Percentiles rank a stretch among this genome's conserved stretches.
phyloP scores from a whole-genome alignment of 2,888 invertebrate genomes.

The Dioctria linearis region DNA sequence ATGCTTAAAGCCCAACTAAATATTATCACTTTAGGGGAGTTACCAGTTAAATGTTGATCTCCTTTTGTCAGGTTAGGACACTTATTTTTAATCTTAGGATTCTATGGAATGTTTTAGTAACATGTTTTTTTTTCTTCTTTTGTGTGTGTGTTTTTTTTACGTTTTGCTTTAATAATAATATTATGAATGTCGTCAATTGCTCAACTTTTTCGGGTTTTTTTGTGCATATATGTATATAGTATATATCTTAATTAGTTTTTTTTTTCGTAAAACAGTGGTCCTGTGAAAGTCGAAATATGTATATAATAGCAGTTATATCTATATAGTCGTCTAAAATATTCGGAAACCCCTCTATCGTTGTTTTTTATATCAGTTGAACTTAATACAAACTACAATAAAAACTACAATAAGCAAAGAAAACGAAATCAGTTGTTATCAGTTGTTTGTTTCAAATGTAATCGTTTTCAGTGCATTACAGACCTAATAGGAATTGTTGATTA shows the following conservation, averaged over 20 bases:
- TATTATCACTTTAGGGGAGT: background rate
- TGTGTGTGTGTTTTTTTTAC: background rate
- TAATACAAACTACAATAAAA: too few relatives aligned
- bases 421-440: too few relatives aligned
- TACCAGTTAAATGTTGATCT: background rate
- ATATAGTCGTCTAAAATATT: background rate
- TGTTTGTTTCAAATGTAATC: too few relatives aligned
- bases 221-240: background rate
- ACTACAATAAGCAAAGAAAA: too few relatives aligned
- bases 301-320: slow-evolving; percentile 17
- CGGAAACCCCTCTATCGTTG: slow-evolving; percentile 25
- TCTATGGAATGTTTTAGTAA: slow-evolving; percentile 36
- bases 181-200: background rate
- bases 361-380: background rate
- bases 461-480: too few relatives aligned
- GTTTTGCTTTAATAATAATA: slow-evolving; percentile 15
- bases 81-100: slow-evolving; percentile 32
- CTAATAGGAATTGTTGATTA: too few relatives aligned
- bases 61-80: slow-evolving; percentile 8
- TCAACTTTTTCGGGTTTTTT: slow-evolving; percentile 9
- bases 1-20: too few relatives aligned
- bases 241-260: background rate
- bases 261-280: slow-evolving; percentile 10
- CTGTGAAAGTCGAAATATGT: slow-evolving; percentile 39
- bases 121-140: slow-evolving; percentile 22